Evolutionary conservation across 2,888 invertebrate species (phyloP), one percentile per base, ranked within the genome.

Genomic region (Calliopum simillimum): DNA sequence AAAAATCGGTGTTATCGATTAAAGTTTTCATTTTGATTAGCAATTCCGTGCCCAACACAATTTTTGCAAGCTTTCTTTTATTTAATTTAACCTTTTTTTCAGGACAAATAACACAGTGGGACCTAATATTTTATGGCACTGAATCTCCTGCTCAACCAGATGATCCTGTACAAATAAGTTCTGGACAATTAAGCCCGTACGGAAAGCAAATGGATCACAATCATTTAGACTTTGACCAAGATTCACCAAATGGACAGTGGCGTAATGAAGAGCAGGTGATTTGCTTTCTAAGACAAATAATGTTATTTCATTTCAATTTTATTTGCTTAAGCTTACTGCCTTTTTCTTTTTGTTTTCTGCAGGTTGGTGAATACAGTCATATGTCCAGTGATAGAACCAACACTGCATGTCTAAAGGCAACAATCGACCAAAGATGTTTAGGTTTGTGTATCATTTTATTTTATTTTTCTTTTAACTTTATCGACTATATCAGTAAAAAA

Each of bases 111-210:
- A 89, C 91, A 64, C 92, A 93, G 78, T 95, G 95, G 95, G 91
- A 93, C 84, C 86, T 95, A 80, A 91, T 93, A 80, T 91, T 95
- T 84, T 93, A 94, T 85, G 95, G 95, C 53, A 95, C 95, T 2
- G 91, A 90, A 75, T 86, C 87, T 2, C 90, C 90, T 1, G 87
- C 90, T 11, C 90, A 90, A 79, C 89, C 89, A 62, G 87, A 84
- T 21, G 87, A 86, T 77, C 79, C 79, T 12, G 77, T 79, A 47
- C 80, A 81, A 71, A 77, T 79, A 70, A 84, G 84, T 73, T 74
- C 81, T n/a, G 79, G 77, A 51, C 78, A 78, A 76, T 82, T 80
- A 73, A 76, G 79, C 72, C 70, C 79, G 25, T 84, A 81, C 71
- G 85, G 85, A 6, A 88, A 88, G 73, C 91, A 90, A 78, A 87